Evolutionary conservation across 2,113 vertebrate species (phyloP).

Genomic region (Semnornis frantzii): DNA sequence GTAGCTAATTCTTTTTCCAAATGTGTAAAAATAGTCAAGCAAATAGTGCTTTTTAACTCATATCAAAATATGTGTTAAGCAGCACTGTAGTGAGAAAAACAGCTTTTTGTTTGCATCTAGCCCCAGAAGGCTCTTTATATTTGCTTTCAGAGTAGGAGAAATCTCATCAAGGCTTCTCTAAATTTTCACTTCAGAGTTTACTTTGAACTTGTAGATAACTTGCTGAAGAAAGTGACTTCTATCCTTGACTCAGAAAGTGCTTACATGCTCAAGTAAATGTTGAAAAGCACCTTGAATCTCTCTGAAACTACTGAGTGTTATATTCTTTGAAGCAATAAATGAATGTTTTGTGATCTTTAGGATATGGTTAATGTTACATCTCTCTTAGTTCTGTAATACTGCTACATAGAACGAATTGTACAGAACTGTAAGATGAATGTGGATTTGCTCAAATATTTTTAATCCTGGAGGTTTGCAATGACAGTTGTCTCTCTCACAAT

Average conservation of each 20-base stretch:
- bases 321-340: neutral
- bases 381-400: neutral
- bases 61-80: neutral
- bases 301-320: neutral
- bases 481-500: neutral
- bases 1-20: neutral
- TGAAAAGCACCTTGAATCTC: neutral
- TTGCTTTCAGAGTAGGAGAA: neutral
- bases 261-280: neutral
- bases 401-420: neutral
- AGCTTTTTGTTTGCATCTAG: neutral
- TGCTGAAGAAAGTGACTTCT: neutral
- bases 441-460: neutral
- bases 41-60: neutral
- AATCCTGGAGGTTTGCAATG: neutral
- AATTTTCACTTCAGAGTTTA: neutral
- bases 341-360: neutral
- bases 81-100: neutral
- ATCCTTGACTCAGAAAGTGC: neutral
- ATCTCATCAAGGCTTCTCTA: neutral
- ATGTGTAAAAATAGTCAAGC: neutral
- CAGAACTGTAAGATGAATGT: neutral
- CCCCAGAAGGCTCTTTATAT: neutral
- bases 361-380: neutral
- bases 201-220: neutral